Conservation (phyloP, 2,113 vertebrate genomes). For the Pachypanchax playfairii region DNA sequence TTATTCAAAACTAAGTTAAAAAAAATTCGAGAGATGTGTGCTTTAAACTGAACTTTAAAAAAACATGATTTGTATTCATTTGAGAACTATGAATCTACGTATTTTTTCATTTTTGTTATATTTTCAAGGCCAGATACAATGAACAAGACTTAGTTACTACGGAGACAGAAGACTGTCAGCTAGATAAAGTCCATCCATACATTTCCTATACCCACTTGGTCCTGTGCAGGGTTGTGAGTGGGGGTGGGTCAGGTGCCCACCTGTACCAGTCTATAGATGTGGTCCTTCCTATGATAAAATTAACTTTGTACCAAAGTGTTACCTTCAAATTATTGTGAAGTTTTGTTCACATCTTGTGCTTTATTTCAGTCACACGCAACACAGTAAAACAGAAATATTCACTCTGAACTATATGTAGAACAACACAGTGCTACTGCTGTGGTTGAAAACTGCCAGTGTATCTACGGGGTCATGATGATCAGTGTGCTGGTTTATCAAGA, state of each 20-base stretch:
- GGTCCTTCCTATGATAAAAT: constrained; percentile 48
- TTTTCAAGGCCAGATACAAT: constrained; percentile 62
- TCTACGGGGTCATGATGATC: too few relatives aligned
- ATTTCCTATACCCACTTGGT: too few relatives aligned
- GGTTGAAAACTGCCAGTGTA: too few relatives aligned
- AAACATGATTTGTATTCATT: constrained; percentile 33
- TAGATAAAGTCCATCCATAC: constrained; percentile 59
- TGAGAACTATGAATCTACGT: constrained; percentile 34
- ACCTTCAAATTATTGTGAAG: constrained; percentile 65
- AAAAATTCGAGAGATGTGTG: too few relatives aligned
- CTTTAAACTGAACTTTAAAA: too few relatives aligned
- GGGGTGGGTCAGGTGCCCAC: too few relatives aligned
- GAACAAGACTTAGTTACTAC: constrained; percentile 50
- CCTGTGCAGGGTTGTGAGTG: too few relatives aligned
- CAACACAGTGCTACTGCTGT: too few relatives aligned
- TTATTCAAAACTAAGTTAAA: too few relatives aligned
- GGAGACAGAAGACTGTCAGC: constrained; percentile 59
- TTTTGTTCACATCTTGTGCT: neutral
- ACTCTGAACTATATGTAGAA: too few relatives aligned
- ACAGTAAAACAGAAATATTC: neutral
- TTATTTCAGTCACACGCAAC: neutral
- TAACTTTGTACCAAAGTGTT: constrained; percentile 48
- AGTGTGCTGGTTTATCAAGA: too few relatives aligned
- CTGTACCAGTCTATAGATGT: too few relatives aligned
- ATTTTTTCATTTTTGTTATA: constrained; percentile 56